Base-by-base conservation (phyloP, 2,113 vertebrate genomes). In the Cinclus mexicanus region DNA sequence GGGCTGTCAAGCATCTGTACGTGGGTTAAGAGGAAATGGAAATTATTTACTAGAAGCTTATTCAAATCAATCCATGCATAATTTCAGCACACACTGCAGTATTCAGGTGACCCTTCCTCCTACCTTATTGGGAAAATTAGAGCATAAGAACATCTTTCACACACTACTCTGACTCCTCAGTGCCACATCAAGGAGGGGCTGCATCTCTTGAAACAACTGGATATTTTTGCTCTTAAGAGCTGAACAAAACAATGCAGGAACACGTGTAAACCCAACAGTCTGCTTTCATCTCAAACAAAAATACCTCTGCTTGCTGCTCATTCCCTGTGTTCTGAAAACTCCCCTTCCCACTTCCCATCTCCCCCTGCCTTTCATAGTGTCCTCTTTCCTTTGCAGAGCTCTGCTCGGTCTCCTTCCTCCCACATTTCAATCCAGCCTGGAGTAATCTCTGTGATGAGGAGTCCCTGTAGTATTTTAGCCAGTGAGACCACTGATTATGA, bases 21-120 rank as follows among this genome's bases (percentile, higher is more conserved):
- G 3, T 0, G 5, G 6, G 5, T 41, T n/a, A 57, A 53, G 41
- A 83, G 74, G 47, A 67, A 53, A 35, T 1, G 1, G 7, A 52
- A 70, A n/a, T n/a, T 18, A n/a, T 70, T 92, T 77, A 15, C 50
- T 52, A 56, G 25, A 35, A 80, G n/a, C 22, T 88, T 57, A 41
- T 24, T 79, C 35, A 18, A 14, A 13, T 16, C 2, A 9, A 50
- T 24, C 10, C 2, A 35, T 7, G 35, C 24, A 23, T 52, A 41
- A 49, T 21, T 80, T 47, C 46, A 92, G 50, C 31, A 86, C 13
- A 69, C 2, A 20, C 8, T 16, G 2, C 6, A 72, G 44, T 10
- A 12, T 79, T 67, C 42, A 76, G 25, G 31, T 12, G 19, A 26
- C 31, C 10, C 35, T 64, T 72, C 24, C 33, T 76, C n/a, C 42